Evolutionary conservation across 2,888 invertebrate genomes (phyloP), one percentile per base, ranked within the genome.

Genomic region (Melinaea marsaeus): DNA sequence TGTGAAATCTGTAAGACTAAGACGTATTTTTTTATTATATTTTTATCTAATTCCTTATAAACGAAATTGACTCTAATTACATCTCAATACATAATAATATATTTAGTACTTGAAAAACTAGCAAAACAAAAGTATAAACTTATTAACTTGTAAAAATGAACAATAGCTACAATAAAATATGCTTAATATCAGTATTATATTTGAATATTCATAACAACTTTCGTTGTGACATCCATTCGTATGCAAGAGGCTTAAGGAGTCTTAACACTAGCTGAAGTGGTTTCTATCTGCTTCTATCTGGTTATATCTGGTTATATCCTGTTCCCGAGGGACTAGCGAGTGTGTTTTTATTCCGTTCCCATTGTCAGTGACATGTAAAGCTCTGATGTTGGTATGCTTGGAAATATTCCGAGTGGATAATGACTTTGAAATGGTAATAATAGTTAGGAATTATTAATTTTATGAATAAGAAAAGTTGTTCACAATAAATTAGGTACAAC

Each of bases 281-380:
- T n/a, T 51, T 51, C 51, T 51, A 22, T 51, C 51, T 32, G 51
- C 32, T 51, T 51, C 22, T 32, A 32, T 32, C 32, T 32, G 51
- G 22, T 32, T 51, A 42, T 42, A 42, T 42, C 51, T 51, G 51
- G 51, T 51, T 51, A 51, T 32, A 32, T 32, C 32, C 51, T 22
- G 22, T 5, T 51, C 51, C 51, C 51, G 2, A 11, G 9, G 51
- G 51, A 51, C 32, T 32, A 32, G 51, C 51, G 2, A n/a, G 51
- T 32, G 48, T 48, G 51, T 51, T 51, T 42, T 51, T 51, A 51
- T 51, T 32, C 32, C 11, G 32, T 42, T 42, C 9, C 51, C 32
- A 7, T 51, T 51, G 51, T 51, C 51, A 51, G 51, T 51, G 51
- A 51, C 51, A 51, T 51, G 51, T 51, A 51, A 22, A 51, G 32